Evolutionary conservation across 2,888 invertebrate genomes (phyloP), one percentile per base, ranked within the genome.

Genomic region (Megaustenia siamemsis): DNA sequence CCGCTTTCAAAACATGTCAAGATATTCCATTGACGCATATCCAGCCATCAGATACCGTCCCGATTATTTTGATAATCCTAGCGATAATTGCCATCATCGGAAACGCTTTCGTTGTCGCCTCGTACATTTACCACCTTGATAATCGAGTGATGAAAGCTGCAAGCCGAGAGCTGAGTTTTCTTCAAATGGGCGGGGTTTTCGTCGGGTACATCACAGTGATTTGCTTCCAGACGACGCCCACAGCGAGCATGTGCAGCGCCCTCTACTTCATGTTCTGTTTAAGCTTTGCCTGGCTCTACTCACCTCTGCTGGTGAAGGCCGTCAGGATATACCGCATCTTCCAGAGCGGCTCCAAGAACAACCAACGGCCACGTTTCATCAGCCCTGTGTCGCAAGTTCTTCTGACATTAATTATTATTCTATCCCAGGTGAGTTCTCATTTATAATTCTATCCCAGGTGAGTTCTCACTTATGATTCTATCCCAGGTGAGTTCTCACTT

Each of bases 101-200:
- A 21, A 63, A 82, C 10, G 3, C 79, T 35, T 60, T 75, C 5
- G 75, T 87, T 21, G 60, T 85, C 21, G 75, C 71, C 1, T 84
- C 82, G 53, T 89, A 83, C 79, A 69, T 86, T 40, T 60, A 73
- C 45, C 77, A 86, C 66, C 86, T 86, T 40, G 68, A 87, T 12
- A 86, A 87, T n/a, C 86, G 90, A 10, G 86, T 92, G 38, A 92
- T 92, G 82, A 92, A 92, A 82, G 91, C 92, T 1, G 89, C 90
- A 1, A 90, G 90, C 66, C 83, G 90, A 43, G 92, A 91, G 76
- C 88, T 92, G 68, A 89, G 89, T 71, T 89, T 88, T 82, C 84
- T 92, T 43, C 90, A 92, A 87, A 86, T 92, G 28, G 79, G 83
- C 6, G 92, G 90, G 10, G 86, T 90, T 24, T 81, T 88, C 38